Base-by-base conservation (phyloP, 2,113 vertebrate species). In the Paraplagusia blochii region DNA sequence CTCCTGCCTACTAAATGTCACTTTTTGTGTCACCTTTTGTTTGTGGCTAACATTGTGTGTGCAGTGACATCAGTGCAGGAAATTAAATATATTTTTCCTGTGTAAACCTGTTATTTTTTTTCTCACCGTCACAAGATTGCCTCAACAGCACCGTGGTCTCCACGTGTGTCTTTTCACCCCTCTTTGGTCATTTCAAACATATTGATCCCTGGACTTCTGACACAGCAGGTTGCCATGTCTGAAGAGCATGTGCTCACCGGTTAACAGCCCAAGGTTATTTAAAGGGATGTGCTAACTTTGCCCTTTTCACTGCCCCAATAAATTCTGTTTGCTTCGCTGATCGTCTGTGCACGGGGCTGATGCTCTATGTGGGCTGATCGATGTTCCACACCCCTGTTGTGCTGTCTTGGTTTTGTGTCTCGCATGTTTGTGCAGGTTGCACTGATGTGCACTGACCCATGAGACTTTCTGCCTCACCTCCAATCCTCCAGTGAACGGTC, bases 211-310 rank as follows among this genome's bases (percentile, higher is more conserved):
- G 22, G 65, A 73, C 53, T 40, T 77, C 67, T 79, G 78, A 78
- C 79, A 76, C 60, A 69, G 69, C 80, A 29, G 52, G 56, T 70
- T 74, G 73, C 74, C 65, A 77, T 63, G 65, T 79, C 67, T 79
- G 75, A 72, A 64, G 55, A 72, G 66, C 69, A 77, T 75, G 66
- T 68, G 71, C 70, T 75, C 57, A 68, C 45, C 33, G 64, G 85
- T 86, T 79, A 85, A 79, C 64, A 53, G 74, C 64, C 57, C 63
- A 65, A 70, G 85, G 86, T 89, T 90, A 90, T 89, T 90, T 90
- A 85, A 89, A 88, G 82, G 79, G 77, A 85, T 84, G 72, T 85
- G 85, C 85, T 85, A 83, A 76, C 75, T 82, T 87, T 86, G 80
- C 80, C 81, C 75, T 83, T 88, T 88, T 76, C 66, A 58, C 56